Evolutionary conservation across 2,888 invertebrate species (phyloP), one percentile per base, ranked within the genome.

Genomic region (Heliconius erato): DNA sequence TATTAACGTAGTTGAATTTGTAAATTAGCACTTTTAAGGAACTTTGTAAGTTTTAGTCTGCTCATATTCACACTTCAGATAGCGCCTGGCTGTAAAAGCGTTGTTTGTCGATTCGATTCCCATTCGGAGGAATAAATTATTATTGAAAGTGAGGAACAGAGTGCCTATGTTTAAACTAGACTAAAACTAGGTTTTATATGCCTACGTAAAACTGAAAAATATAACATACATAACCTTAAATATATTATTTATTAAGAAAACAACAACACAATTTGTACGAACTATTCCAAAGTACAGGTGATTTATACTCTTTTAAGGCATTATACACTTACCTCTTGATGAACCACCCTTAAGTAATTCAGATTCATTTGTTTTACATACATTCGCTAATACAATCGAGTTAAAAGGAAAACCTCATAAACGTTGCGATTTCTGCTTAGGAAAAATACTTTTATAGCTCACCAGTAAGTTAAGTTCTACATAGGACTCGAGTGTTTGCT

Each of bases 291-390:
- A 44, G 16, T 63, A n/a, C n/a, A 59, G 32, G 74, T 78, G 19
- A 78, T 78, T 67, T 65, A 26, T 65, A 3, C n/a, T 49, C 44
- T 35, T 59, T 7, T 5, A 65, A 78, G 67, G 26, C 44, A 40
- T 35, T 76, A 32, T 54, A 59, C 59, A 76, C 28, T 69, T 63
- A 44, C n/a, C 59, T 63, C 12, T 74, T 68, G 76, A 76, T 76
- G 76, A 76, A 68, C 68, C 68, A 74, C 49, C 11, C 68, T 67
- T 26, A 67, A 78, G 63, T 59, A 40, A 84, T 82, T 74, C 69
- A 69, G 68, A 78, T 68, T 71, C 79, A 80, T 67, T 54, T 79
- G 79, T 84, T 83, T 83, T 83, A 82, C 82, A 83, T 84, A 82
- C 77, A 76, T 74, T 74, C 80, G 65, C 77, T 79, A 71, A 80